Conservation (phyloP, 2,113 vertebrate species). For the Mus pahari region DNA sequence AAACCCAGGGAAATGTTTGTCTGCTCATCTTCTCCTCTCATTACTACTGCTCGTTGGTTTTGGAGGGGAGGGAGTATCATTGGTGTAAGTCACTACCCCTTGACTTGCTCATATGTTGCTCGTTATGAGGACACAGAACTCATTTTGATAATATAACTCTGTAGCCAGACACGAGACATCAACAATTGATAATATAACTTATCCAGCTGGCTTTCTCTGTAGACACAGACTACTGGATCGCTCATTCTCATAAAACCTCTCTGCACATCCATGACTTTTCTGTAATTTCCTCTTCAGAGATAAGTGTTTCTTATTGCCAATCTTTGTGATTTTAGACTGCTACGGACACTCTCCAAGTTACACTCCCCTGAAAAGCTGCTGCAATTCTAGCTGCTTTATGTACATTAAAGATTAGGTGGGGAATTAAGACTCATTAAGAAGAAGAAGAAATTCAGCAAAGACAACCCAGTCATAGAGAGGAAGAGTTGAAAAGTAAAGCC, state of each 20-base stretch:
- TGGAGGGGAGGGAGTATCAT: neutral
- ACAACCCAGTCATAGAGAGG: no score
- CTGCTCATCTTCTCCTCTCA: neutral
- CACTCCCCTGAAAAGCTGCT: neutral
- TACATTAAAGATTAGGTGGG: neutral
- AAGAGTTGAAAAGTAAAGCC: constrained; percentile 10
- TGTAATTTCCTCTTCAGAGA: neutral
- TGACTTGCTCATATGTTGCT: neutral
- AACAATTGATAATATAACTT: neutral
- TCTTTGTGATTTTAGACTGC: neutral
- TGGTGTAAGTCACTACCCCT: neutral
- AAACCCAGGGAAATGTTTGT: neutral
- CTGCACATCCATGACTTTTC: neutral
- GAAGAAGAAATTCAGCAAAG: neutral
- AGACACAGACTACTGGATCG: neutral
- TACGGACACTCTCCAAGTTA: neutral
- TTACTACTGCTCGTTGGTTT: neutral
- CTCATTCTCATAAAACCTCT: neutral
- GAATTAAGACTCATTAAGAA: neutral
- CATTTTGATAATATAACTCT: neutral
- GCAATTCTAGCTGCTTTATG: neutral
- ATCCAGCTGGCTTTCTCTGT: neutral
- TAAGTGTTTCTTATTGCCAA: neutral
- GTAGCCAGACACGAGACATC: neutral
- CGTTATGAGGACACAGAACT: neutral